Base-by-base conservation (phyloP, 1,140 invertebrate genomes). In the Bombus vancouverensis region DNA sequence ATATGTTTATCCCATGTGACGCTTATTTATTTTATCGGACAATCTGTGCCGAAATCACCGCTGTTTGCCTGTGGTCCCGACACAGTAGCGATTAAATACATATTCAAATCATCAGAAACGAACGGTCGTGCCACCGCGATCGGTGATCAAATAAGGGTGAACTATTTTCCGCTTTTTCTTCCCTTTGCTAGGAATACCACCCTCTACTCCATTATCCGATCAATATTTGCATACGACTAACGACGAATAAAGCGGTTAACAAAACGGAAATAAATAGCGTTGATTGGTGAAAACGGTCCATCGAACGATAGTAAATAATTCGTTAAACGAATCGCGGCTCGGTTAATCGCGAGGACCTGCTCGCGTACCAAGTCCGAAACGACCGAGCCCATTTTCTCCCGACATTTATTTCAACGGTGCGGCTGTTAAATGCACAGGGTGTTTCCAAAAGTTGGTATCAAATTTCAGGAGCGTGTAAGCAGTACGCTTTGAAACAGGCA, bases 171-270 rank as follows among this genome's bases (percentile, higher is more conserved):
- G 13, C 8, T n/a, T 39, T 42, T 62, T 39, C 75, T 32, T 75
- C 73, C 22, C 2, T 74, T 74, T 39, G n/a, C 10, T n/a, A 9
- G 39, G 4, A 53, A 75, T 10, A 13, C 8, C 34, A 10, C 74
- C 47, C 15, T 32, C 8, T 18, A 34, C 32, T 34, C 6, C 32
- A 18, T 25, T 22, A 25, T 39, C 34, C 28, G 62, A 68, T 66
- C 39, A 68, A 79, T 79, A 79, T 81, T 81, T 77, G 32, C 15
- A 15, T 2, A 18, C 66, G 79, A 22, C 66, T 68, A 71, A 70
- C 42, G 65, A 28, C 44, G 44, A 71, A 71, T 81, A 81, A 71
- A 81, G 25, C 68, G 66, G 47, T 72, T 81, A 71, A 71, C 47
- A 72, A 71, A 72, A 81, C 34, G 32, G 57, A 57, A 57, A 47